Conservation (phyloP, 2,113 vertebrate species). For the Pseudorasbora parva region DNA sequence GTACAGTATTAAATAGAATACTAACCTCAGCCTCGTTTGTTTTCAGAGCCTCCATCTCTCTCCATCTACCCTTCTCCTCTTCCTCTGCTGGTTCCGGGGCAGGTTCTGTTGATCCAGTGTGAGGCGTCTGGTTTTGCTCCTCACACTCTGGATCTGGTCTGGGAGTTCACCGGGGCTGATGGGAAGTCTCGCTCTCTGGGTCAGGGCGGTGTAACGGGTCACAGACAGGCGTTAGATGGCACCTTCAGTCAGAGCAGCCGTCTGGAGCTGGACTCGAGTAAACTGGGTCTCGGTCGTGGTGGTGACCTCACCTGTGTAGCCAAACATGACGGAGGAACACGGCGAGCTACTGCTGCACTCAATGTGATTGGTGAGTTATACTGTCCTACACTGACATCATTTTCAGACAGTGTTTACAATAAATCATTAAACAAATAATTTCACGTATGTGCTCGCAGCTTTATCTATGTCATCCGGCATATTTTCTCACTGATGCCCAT, state of each 20-base stretch:
- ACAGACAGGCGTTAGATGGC: constrained; percentile 77
- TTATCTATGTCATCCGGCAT: too few species aligned
- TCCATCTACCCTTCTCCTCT: constrained; percentile 70
- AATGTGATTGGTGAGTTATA: constrained; percentile 71
- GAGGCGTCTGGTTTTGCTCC: constrained; percentile 81
- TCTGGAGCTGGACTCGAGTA: constrained; percentile 66
- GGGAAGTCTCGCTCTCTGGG: constrained; percentile 63
- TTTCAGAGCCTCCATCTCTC: constrained; percentile 64
- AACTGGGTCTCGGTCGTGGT: constrained; percentile 68
- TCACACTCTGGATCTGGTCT: constrained; percentile 75
- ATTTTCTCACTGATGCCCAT: too few species aligned
- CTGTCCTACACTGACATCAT: background rate
- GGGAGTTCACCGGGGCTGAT: constrained; percentile 67
- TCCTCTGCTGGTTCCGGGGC: constrained; percentile 68
- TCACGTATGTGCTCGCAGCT: too few species aligned
- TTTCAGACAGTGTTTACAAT: too few species aligned
- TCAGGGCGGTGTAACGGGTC: constrained; percentile 69
- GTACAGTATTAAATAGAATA: background rate
- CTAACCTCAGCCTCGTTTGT: background rate
- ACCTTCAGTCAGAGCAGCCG: constrained; percentile 77
- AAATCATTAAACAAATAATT: too few species aligned
- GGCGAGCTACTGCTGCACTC: constrained; percentile 62
- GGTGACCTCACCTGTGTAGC: constrained; percentile 77
- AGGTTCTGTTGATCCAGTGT: constrained; percentile 71
- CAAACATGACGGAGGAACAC: constrained; percentile 69